These are phyloP conservation scores for Prunella himalayana DNA, from an alignment of 2,113 vertebrate species.

Conservation along the genomic window DNA sequence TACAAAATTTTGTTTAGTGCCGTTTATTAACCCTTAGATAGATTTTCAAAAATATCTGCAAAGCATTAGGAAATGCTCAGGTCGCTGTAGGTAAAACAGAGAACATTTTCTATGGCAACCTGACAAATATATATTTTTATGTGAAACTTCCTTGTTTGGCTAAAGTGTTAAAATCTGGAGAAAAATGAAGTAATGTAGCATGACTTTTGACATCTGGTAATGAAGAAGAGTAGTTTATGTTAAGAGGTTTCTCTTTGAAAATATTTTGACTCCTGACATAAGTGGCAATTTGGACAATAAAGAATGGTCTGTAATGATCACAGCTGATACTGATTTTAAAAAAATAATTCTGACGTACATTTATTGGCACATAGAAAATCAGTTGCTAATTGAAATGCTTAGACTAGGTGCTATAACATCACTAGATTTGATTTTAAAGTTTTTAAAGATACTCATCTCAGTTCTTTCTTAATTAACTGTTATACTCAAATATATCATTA, in stretches of 20 bases:
- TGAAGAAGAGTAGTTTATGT: neutral
- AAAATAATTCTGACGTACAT: rapidly evolving
- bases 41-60: neutral
- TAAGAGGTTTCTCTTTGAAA: neutral
- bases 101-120: neutral
- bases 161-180: neutral
- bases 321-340: neutral
- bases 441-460: neutral
- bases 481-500: neutral
- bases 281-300: neutral
- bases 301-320: neutral
- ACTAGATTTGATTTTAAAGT: neutral
- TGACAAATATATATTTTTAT: neutral
- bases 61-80: neutral
- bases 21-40: neutral
- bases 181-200: neutral
- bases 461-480: neutral
- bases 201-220: neutral
- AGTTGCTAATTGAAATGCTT: neutral
- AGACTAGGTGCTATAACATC: neutral
- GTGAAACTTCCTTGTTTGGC: neutral
- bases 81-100: neutral
- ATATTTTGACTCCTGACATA: neutral
- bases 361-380: neutral
- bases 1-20: neutral